phyloP scores from a whole-genome alignment of 2,888 invertebrate species.

The Rotaria socialis region DNA sequence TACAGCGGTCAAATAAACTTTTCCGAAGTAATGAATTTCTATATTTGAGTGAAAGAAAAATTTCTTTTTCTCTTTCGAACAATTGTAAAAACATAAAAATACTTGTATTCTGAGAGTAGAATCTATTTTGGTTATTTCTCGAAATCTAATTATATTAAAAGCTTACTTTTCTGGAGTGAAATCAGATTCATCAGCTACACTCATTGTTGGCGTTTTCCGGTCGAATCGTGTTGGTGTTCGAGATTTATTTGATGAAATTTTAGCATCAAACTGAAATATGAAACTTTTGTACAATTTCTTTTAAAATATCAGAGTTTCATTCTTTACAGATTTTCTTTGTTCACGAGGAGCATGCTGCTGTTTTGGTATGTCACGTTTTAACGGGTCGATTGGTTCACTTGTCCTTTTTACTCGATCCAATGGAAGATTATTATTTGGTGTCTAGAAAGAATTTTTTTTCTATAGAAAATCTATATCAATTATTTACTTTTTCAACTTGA shows the following conservation, averaged over 20 bases:
- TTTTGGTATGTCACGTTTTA: background rate
- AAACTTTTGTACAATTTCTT: background rate
- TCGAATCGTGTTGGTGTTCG: constrained; percentile 39
- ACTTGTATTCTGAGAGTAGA: no score
- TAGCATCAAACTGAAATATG: background rate
- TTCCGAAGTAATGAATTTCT: no score
- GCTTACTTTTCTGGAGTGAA: constrained; percentile 42
- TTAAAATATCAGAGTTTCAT: no score
- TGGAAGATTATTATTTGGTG: background rate
- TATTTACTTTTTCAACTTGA: constrained; percentile 51
- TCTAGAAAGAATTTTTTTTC: background rate
- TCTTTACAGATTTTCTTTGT: background rate
- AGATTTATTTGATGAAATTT: constrained; percentile 31
- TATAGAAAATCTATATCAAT: background rate
- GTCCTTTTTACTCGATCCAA: background rate
- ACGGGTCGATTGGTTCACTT: background rate
- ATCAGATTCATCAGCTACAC: constrained; percentile 43
- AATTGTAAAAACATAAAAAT: no score
- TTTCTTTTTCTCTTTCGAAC: no score
- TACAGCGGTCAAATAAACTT: no score
- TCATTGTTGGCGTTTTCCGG: constrained; percentile 40
- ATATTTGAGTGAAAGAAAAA: no score
- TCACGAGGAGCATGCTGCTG: background rate
- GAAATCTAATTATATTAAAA: no score
- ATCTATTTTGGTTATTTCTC: no score